Conservation (phyloP, 2,888 invertebrate genomes). For the Conomelus anceps region DNA sequence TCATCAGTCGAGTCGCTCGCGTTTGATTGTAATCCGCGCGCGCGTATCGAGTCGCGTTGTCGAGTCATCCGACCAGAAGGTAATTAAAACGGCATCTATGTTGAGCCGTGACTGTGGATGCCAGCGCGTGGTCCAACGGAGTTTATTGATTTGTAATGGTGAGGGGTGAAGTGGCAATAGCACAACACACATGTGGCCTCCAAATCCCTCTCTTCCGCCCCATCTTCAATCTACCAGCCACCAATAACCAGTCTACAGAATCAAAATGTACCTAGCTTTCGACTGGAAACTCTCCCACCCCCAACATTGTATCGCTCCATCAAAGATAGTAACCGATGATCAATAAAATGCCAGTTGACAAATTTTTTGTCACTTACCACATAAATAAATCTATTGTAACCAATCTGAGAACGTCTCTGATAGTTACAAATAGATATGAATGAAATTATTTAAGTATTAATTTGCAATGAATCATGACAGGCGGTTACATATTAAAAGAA, state of each 20-base stretch:
- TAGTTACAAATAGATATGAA: no score
- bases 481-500: no score
- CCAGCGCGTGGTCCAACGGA: neutral
- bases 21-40: neutral
- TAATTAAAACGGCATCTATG: neutral
- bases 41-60: neutral
- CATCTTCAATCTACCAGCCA: neutral
- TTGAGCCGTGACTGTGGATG: neutral
- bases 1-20: neutral
- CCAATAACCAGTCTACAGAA: neutral
- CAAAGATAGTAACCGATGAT: neutral
- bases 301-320: neutral
- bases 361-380: neutral
- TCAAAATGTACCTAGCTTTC: neutral
- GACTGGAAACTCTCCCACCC: no score
- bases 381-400: neutral
- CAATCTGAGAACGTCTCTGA: neutral
- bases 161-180: neutral
- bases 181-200: neutral
- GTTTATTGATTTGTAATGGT: neutral
- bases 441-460: no score
- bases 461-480: no score
- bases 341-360: neutral
- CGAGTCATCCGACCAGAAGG: neutral
- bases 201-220: neutral